Percentiles rank a stretch among this genome's conserved stretches.
phyloP scores from a whole-genome alignment of 2,113 vertebrate genomes.

The Corydoras sp. region DNA sequence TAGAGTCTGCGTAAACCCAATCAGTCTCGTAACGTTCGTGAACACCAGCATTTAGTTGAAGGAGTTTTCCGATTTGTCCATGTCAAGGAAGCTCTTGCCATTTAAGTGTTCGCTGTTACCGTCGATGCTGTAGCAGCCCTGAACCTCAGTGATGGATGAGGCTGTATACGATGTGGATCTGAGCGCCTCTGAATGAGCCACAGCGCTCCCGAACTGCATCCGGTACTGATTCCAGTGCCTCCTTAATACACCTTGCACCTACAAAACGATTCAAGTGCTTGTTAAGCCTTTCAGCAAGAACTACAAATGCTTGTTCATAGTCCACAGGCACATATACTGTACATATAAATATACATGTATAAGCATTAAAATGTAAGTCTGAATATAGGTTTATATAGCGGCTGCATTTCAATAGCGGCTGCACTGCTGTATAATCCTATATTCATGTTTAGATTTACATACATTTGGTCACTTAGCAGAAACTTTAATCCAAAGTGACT shows the following conservation, averaged over 20 bases:
- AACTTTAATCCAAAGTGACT: no score
- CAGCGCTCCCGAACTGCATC: slow-evolving; percentile 85
- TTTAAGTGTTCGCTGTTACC: slow-evolving; percentile 82
- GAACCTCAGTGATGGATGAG: slow-evolving; percentile 84
- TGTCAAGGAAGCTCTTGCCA: slow-evolving; percentile 80
- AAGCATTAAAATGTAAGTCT: no score
- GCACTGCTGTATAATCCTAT: no score
- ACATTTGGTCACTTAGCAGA: no score
- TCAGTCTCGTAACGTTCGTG: background rate
- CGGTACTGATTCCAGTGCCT: slow-evolving; percentile 93
- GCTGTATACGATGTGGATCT: slow-evolving; percentile 91
- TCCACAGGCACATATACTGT: no score
- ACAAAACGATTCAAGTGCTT: background rate
- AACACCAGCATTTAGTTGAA: slow-evolving; percentile 64
- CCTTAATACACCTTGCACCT: slow-evolving; percentile 90
- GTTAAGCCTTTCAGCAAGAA: background rate
- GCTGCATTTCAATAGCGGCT: no score
- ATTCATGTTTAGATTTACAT: no score
- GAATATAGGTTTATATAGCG: no score
- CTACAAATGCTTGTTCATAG: no score
- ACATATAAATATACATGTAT: no score
- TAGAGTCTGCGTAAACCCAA: background rate
- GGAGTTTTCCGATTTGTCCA: slow-evolving; percentile 74
- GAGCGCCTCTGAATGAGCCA: slow-evolving; percentile 79
- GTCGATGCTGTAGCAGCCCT: slow-evolving; percentile 82